Conservation (phyloP, 2,113 vertebrate species). For the Dicrurus megarhynchus region DNA sequence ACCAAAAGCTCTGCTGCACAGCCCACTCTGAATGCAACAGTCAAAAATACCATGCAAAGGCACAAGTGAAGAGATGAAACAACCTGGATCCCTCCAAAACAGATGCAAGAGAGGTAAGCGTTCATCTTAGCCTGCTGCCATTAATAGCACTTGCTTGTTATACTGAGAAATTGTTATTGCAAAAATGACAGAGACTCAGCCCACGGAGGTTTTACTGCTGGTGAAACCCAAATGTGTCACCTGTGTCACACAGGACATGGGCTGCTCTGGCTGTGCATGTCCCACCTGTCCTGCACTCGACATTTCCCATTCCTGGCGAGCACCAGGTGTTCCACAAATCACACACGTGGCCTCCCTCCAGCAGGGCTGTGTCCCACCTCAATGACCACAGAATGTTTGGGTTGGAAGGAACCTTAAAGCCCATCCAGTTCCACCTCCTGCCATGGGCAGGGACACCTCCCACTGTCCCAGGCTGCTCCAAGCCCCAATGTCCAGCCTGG, state of each 20-base stretch:
- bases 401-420: not conserved
- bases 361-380: not conserved
- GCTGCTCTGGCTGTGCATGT: fast-evolving
- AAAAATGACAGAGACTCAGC: not conserved
- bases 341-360: fast-evolving
- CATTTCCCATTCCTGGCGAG: not conserved
- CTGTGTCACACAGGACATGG: fast-evolving
- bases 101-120: not conserved
- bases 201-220: not conserved
- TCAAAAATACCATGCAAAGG: not conserved
- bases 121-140: not conserved
- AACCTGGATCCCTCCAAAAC: not conserved
- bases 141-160: not conserved
- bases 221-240: not conserved
- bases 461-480: not conserved
- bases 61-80: not conserved
- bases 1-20: not conserved
- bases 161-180: not conserved
- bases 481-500: not conserved
- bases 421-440: not conserved
- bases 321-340: not conserved
- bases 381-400: not conserved
- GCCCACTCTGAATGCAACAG: not conserved
- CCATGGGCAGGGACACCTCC: not conserved
- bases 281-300: not conserved